A percentile compares a stretch with the other conserved stretches of the same genome.
Conservation (phyloP, 2,888 invertebrate species). For the Leptopilina drosophilae region DNA sequence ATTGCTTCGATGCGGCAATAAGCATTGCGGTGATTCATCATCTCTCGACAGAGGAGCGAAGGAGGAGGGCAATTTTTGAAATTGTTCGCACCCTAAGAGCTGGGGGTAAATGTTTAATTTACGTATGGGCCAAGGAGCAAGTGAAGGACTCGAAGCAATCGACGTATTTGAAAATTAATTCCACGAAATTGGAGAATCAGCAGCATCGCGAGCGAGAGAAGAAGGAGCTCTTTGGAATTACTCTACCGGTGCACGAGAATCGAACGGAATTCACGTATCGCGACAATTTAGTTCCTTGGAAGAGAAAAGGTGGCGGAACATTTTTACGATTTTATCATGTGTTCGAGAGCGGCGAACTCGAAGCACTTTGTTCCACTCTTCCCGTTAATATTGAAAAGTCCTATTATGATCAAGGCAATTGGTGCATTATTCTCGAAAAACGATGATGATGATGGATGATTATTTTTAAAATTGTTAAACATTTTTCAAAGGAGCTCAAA, state of each 20-base stretch:
- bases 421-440: constrained; percentile 91
- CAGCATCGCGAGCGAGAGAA: constrained; percentile 55
- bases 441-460: too few species aligned
- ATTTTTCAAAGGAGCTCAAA: too few species aligned
- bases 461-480: too few species aligned
- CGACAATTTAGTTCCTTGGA: constrained; percentile 98
- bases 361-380: constrained; percentile 81
- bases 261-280: constrained; percentile 92
- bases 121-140: constrained; percentile 98
- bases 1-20: constrained; percentile 87
- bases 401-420: constrained; percentile 98
- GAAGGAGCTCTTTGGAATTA: constrained; percentile 57
- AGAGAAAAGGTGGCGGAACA: constrained; percentile 80
- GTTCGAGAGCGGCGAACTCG: constrained; percentile 90
- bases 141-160: constrained; percentile 82
- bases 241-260: constrained; percentile 91
- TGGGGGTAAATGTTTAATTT: constrained; percentile 89
- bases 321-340: constrained; percentile 95
- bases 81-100: constrained; percentile 85
- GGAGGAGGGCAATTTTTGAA: constrained; percentile 86
- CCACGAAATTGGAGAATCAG: constrained; percentile 77
- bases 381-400: constrained; percentile 81
- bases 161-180: constrained; percentile 82
- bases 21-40: constrained; percentile 99
- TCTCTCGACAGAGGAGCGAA: constrained; percentile 88